These are phyloP conservation scores for Loxodonta africana DNA, from an alignment of 2,113 vertebrate species.

Conservation along the genomic window DNA sequence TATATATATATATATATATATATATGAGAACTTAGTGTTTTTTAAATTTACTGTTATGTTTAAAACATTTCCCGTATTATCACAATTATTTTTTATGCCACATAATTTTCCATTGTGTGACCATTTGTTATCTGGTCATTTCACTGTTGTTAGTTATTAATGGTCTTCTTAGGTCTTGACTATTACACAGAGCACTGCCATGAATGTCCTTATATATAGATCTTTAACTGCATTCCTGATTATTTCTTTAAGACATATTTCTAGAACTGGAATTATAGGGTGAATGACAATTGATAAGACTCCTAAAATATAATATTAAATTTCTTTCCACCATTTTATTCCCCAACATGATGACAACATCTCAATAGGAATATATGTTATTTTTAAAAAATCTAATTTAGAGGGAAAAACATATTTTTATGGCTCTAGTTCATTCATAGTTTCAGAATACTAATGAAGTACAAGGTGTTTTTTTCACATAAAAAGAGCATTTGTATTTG, in stretches of 20 bases:
- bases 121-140: not conserved
- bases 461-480: not conserved
- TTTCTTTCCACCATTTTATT: conserved; percentile 30
- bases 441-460: not conserved
- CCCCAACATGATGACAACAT: not conserved
- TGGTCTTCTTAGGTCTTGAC: not conserved
- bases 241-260: conserved; percentile 39
- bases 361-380: not conserved
- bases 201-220: not conserved
- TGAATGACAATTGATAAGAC: not conserved
- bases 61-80: not conserved
- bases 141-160: not conserved
- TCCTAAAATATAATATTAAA: not conserved
- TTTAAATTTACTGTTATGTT: not conserved
- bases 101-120: not conserved
- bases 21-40: not conserved
- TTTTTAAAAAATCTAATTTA: not conserved
- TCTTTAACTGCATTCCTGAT: not conserved
- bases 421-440: not conserved
- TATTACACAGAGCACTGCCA: not conserved
- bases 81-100: conserved; percentile 27
- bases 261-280: not conserved
- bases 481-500: not conserved
- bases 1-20: not conserved
- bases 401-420: not conserved